A percentile compares a stretch with the other conserved stretches of the same genome.
Evolutionary conservation across 2,797 vertebrate genomes (phyloP).

Genomic region (Falco berigora): DNA sequence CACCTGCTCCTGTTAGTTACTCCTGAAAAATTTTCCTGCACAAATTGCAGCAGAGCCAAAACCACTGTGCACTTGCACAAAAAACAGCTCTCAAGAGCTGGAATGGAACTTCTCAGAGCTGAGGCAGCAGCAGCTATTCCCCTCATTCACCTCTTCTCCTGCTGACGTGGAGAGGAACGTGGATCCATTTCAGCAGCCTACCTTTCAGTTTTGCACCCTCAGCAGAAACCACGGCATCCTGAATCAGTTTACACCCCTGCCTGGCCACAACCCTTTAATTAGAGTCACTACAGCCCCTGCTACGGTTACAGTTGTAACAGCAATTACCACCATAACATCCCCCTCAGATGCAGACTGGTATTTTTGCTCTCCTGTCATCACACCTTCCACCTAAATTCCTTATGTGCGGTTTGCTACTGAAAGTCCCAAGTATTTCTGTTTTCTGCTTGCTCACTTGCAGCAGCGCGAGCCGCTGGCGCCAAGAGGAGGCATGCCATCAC

Average conservation of each 20-base stretch:
- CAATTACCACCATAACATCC: background rate
- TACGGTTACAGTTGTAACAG: background rate
- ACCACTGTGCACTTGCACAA: accelerated
- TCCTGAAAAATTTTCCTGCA: background rate
- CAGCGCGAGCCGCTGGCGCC: background rate
- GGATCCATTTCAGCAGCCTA: background rate
- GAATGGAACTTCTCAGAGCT: background rate
- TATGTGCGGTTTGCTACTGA: background rate
- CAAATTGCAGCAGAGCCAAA: background rate
- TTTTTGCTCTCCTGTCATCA: background rate
- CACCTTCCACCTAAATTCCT: background rate
- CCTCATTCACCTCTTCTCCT: background rate
- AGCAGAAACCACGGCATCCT: background rate
- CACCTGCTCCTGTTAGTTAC: background rate
- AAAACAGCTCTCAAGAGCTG: background rate
- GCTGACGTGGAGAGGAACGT: background rate
- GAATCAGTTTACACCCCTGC: background rate
- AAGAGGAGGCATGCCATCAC: background rate
- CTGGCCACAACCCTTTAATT: background rate
- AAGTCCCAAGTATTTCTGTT: background rate
- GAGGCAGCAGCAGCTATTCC: background rate
- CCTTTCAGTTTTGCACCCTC: background rate
- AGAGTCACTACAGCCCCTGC: background rate
- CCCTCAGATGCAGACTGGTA: background rate
- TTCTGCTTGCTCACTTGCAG: background rate